Percentiles rank a stretch among this genome's conserved stretches.
These are phyloP conservation scores for Plectrocnemia conspersa DNA, from an alignment of 1,140 invertebrate genomes.

Conservation along the genomic window DNA sequence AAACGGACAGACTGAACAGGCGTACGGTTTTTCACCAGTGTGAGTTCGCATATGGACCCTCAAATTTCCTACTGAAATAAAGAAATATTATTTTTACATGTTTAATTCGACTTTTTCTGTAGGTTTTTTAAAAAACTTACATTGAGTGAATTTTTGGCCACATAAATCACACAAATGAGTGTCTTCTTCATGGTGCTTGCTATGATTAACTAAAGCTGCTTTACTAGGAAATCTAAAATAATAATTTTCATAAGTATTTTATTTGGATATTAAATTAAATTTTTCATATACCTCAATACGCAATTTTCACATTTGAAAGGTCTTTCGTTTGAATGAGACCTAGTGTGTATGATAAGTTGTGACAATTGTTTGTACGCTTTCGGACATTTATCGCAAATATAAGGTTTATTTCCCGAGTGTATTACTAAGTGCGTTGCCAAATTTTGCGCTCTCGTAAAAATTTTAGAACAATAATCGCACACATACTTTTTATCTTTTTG, in stretches of 20 bases:
- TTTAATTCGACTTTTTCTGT: neutral
- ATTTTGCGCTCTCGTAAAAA: constrained; percentile 28
- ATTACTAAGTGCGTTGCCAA: constrained; percentile 33
- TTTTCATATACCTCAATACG: constrained; percentile 25
- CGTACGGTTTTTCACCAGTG: constrained; percentile 53
- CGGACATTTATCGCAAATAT: constrained; percentile 31
- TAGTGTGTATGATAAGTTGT: constrained; percentile 29
- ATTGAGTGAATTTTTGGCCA: constrained; percentile 27
- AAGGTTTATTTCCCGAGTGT: constrained; percentile 36
- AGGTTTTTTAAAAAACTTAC: constrained; percentile 8
- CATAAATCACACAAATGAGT: constrained; percentile 30
- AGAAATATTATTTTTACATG: neutral
- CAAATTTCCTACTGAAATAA: constrained; percentile 32
- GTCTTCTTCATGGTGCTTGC: constrained; percentile 25
- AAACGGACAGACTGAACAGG: constrained; percentile 49
- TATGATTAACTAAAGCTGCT: constrained; percentile 26
- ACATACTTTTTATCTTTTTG: constrained; percentile 30
- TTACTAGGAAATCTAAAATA: constrained; percentile 30
- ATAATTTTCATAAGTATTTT: neutral
- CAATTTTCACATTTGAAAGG: constrained; percentile 38
- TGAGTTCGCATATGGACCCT: constrained; percentile 41
- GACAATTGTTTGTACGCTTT: constrained; percentile 35
- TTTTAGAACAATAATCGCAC: constrained; percentile 28
- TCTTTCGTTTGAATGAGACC: constrained; percentile 35
- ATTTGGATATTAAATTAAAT: neutral